A percentile compares a stretch with the other conserved stretches of the same genome.
phyloP scores from a whole-genome alignment of 2,113 vertebrate species.

The Aldabrachelys gigantea region DNA sequence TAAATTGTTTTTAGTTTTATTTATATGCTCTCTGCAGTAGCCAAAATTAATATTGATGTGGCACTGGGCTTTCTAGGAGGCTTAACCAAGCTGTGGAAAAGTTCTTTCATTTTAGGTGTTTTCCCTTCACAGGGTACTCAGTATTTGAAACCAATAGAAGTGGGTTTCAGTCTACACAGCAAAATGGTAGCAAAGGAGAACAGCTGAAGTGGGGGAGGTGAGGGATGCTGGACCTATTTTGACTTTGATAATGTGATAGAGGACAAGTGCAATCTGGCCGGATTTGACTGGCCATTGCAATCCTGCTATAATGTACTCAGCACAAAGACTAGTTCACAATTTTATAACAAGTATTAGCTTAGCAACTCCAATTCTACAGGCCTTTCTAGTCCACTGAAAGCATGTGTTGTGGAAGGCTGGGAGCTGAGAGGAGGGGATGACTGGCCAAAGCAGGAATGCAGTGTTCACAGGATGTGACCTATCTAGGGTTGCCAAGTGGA shows the following conservation, averaged over 20 bases:
- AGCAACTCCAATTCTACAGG: background rate
- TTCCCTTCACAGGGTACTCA: background rate
- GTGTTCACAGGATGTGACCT: background rate
- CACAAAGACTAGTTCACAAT: background rate
- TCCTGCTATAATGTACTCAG: background rate
- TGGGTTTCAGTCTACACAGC: background rate
- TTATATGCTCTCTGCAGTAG: background rate
- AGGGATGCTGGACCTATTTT: background rate
- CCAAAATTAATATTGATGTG: constrained; percentile 18
- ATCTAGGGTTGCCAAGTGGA: background rate
- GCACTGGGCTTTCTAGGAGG: background rate
- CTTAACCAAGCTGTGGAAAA: background rate
- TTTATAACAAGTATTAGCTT: background rate
- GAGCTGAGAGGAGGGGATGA: background rate
- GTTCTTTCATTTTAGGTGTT: background rate
- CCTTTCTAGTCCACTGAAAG: background rate
- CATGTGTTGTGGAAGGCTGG: background rate
- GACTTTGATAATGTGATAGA: background rate
- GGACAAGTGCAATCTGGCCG: background rate
- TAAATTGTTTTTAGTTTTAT: constrained; percentile 35
- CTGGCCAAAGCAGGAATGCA: background rate
- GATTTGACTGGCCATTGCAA: background rate
- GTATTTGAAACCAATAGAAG: background rate
- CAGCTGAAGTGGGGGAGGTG: background rate
- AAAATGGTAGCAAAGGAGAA: background rate